These are phyloP conservation scores for Cryptus armator DNA, from an alignment of 2,888 invertebrate species.

Conservation along the genomic window DNA sequence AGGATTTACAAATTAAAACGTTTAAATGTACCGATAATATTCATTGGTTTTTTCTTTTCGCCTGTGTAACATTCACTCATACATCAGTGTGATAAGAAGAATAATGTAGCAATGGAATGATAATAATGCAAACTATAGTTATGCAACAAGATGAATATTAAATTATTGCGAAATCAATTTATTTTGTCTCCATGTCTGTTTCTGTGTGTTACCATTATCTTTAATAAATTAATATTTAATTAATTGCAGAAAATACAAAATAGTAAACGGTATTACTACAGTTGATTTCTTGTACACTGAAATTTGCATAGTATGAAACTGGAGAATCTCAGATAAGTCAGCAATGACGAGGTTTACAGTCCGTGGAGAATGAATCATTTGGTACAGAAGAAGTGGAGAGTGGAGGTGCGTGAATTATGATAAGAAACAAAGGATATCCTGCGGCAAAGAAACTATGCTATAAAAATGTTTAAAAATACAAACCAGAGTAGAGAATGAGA, in stretches of 20 bases:
- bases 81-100: too few species aligned
- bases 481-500: constrained; percentile 28
- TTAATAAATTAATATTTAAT: too few species aligned
- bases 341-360: background rate
- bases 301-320: background rate
- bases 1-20: background rate
- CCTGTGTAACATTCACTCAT: background rate
- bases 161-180: background rate
- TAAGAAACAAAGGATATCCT: constrained; percentile 9
- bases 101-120: background rate
- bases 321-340: background rate
- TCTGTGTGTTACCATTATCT: too few species aligned
- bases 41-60: background rate
- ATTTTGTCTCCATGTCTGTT: background rate
- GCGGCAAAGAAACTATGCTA: background rate
- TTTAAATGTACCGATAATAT: background rate
- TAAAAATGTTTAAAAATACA: constrained; percentile 18
- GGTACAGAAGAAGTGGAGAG: background rate
- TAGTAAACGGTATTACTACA: background rate
- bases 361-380: background rate
- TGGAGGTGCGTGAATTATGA: background rate
- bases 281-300: background rate
- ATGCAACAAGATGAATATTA: background rate
- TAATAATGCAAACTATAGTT: background rate
- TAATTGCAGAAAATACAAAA: background rate